Conservation (phyloP, 2,797 vertebrate genomes). For the Esox lucius region DNA sequence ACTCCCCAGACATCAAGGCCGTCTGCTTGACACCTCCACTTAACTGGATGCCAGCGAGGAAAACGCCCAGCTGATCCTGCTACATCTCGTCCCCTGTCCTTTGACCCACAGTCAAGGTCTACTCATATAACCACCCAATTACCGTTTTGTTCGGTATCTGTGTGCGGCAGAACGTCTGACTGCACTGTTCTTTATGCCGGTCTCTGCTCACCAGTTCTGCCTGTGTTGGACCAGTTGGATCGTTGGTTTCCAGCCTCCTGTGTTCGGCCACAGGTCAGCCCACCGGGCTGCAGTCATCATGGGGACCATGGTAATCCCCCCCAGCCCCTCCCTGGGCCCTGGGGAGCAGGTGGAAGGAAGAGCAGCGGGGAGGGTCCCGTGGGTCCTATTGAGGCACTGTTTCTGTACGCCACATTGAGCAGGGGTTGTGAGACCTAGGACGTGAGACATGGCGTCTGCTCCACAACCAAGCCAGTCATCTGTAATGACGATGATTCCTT, state of each 20-base stretch:
- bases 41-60: not conserved
- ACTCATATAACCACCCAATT: not conserved
- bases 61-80: too few relatives aligned
- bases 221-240: not conserved
- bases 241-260: not conserved
- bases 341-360: not conserved
- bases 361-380: not conserved
- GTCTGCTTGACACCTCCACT: not conserved
- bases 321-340: not conserved
- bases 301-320: not conserved
- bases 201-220: not conserved
- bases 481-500: too few relatives aligned
- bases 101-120: not conserved
- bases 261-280: not conserved
- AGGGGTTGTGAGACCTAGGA: too few relatives aligned
- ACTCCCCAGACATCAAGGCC: not conserved
- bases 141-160: not conserved
- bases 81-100: not conserved
- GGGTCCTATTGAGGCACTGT: not conserved
- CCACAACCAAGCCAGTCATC: too few relatives aligned
- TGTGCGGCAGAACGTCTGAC: not conserved
- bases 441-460: too few relatives aligned
- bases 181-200: not conserved
- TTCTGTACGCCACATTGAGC: too few relatives aligned
- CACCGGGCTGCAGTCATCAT: not conserved